Conservation (phyloP, 2,797 vertebrate genomes). For the Coregonus suidteri region DNA sequence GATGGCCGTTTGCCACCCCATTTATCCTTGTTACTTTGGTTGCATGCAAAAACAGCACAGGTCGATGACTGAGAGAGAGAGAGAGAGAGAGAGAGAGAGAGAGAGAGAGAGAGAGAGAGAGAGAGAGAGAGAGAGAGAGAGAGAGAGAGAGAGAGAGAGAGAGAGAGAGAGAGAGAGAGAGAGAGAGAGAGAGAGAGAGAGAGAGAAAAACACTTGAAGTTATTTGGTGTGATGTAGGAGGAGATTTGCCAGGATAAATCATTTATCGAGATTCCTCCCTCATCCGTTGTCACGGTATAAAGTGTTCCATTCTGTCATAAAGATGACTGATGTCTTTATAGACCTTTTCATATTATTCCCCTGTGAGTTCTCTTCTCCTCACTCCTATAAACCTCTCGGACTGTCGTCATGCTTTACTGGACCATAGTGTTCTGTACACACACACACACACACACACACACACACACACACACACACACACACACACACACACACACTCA, state of each 20-base stretch:
- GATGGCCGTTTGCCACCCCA: neutral
- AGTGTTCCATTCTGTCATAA: conserved; percentile 7
- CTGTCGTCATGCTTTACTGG: neutral
- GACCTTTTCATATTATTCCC: neutral
- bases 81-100: conserved; percentile 41
- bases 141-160: conserved; percentile 41
- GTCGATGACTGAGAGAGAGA: neutral
- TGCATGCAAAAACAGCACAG: neutral
- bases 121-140: too few relatives aligned
- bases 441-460: neutral
- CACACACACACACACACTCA: neutral
- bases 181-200: neutral
- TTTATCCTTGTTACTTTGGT: conserved; percentile 1
- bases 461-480: neutral
- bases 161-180: neutral
- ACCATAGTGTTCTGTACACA: neutral
- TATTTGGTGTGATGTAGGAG: neutral
- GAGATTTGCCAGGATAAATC: conserved; percentile 3
- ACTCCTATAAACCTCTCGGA: neutral
- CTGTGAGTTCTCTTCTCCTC: neutral
- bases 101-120: neutral
- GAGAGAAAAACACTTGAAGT: neutral
- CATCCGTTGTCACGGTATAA: conserved; percentile 17
- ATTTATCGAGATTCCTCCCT: conserved; percentile 5
- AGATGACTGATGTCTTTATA: neutral